Base-by-base conservation (phyloP, 2,113 vertebrate genomes). In the Pyrgilauda ruficollis region DNA sequence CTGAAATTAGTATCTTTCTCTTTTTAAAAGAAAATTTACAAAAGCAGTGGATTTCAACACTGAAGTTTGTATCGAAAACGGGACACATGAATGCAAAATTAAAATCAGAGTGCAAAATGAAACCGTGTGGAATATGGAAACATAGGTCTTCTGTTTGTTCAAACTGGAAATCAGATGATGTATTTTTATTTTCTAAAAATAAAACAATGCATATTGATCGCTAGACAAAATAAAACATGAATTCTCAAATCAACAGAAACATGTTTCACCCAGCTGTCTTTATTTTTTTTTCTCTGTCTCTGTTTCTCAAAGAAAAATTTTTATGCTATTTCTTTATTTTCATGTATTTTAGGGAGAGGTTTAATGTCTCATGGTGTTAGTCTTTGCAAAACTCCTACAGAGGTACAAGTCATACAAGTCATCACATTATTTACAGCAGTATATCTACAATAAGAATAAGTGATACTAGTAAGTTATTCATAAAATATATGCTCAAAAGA, bases 151-250 rank as follows among this genome's bases (percentile, higher is more conserved):
- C 46, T 74, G 17, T 1, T 94, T 64, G 78, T 83, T 79, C 59
- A 49, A 83, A 80, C 0, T 69, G 47, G 37, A 85, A 94, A 62
- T 41, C n/a, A 92, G 72, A 77, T 28, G 0, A 83, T 18, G 53
- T 37, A 52, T 79, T 87, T 93, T 85, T 89, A 76, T 67, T 85
- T 83, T 47, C 52, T 69, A 70, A 69, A 82, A 82, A 63, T 21
- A 76, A 83, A 85, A 74, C 92, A 88, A 67, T 23, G 47, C 59
- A 63, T 67, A 63, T 59, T 72, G 33, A 70, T 70, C 7, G 61
- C 66, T 89, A 94, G 74, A 91, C 69, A 94, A 96, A 95, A 94
- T 75, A 94, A 87, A 94, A 87, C 43, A 90, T 1, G 8, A 83
- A 61, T 63, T 80, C 72, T 80, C 56, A 64, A 83, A 88, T 83